phyloP scores from a whole-genome alignment of 2,113 vertebrate species.

The Hippocampus guttulatus region DNA sequence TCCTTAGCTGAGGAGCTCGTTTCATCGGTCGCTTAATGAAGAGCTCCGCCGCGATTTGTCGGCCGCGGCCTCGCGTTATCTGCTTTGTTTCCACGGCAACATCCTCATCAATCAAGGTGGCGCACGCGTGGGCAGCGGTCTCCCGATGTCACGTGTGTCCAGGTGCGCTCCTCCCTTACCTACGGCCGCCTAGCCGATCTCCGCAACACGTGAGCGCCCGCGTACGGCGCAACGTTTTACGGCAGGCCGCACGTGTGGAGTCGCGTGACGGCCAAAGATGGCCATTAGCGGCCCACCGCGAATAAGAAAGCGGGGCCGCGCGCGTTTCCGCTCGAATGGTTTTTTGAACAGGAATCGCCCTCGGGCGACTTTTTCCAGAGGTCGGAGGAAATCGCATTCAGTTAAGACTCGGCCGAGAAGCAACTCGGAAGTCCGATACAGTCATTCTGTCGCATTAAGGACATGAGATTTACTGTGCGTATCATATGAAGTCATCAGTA shows the following conservation, averaged over 20 bases:
- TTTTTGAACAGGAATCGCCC: not conserved
- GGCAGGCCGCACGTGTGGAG: not conserved
- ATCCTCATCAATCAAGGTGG: not conserved
- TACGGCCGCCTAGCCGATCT: not conserved
- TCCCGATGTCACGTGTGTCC: not conserved
- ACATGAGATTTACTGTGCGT: not conserved
- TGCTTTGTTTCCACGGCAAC: not conserved
- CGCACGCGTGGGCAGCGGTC: not conserved
- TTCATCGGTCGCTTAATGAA: constrained; percentile 2
- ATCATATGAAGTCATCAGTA: not conserved
- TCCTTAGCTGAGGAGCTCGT: not conserved
- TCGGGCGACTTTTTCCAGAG: not conserved
- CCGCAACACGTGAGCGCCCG: not conserved
- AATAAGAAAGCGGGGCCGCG: not conserved
- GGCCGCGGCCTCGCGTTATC: not conserved
- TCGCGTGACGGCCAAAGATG: not conserved
- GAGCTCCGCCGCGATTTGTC: not conserved
- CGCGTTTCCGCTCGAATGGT: not conserved
- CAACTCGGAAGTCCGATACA: too few relatives aligned
- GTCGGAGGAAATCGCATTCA: not conserved
- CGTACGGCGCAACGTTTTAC: not conserved
- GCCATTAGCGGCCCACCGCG: not conserved
- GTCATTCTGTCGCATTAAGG: too few relatives aligned
- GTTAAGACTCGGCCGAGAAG: not conserved
- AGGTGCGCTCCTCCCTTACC: not conserved